Base-by-base conservation (phyloP, 1,140 invertebrate species). In the Bombus confusus region DNA sequence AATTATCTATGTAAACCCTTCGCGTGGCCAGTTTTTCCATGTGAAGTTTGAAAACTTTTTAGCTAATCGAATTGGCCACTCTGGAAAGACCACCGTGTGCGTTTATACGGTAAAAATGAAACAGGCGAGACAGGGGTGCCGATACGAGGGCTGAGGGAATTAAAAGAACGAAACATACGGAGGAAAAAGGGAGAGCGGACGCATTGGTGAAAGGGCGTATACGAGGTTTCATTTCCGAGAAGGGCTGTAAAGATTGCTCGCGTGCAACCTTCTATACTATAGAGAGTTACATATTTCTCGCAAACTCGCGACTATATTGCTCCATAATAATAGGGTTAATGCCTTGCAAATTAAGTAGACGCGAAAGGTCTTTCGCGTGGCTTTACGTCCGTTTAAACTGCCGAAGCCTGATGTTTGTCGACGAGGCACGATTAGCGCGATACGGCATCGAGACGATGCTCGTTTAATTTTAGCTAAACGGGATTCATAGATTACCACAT, bases 171-270 rank as follows among this genome's bases (percentile, higher is more conserved):
- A 59, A 71, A 69, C n/a, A 18, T 43, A 57, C 0, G 3, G 5
- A 22, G 59, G 25, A n/a, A 8, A 15, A n/a, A 59, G n/a, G 83
- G 69, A 57, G 69, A 47, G 77, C 28, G 79, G 22, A 41, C 85
- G 83, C 74, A n/a, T 34, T 34, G 62, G 76, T 37, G 66, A 68
- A 69, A 64, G 62, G 66, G 75, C 83, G 77, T 68, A 66, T 25
- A 76, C 87, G 87, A 87, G 72, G 75, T 86, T 90, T 90, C 88
- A 90, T 90, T 90, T 90, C 89, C 89, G 88, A 90, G 89, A 90
- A 90, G 86, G 85, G 83, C 71, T 74, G 89, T 90, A 90, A 90
- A 91, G 87, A 88, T 91, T 73, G 89, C 79, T 90, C 85, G 87
- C 86, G 86, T 91, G 89, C 85, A 87, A 80, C 59, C 31, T 43